Percentiles rank a stretch among this genome's conserved stretches.
Evolutionary conservation across 2,113 vertebrate genomes (phyloP).

Genomic region (Pionites leucogaster): DNA sequence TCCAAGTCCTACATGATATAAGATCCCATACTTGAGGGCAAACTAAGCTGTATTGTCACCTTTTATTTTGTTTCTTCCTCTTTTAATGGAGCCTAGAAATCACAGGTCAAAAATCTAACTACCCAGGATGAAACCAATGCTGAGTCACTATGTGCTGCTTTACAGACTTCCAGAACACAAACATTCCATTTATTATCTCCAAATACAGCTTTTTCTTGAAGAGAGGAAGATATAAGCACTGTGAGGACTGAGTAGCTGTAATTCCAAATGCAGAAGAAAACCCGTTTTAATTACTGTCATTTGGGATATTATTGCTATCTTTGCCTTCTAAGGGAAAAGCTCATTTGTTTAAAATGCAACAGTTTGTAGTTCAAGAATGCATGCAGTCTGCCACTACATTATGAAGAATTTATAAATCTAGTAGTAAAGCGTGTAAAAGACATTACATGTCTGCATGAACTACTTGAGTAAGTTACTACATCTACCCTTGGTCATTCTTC

Average conservation of each 20-base stretch:
- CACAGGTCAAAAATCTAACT: not conserved
- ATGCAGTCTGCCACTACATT: not conserved
- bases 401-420: not conserved
- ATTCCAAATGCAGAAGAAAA: not conserved
- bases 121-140: not conserved
- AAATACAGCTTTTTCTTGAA: not conserved
- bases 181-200: not conserved
- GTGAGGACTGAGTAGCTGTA: not conserved
- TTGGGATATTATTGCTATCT: not conserved
- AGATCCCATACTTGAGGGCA: not conserved
- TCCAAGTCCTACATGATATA: not conserved
- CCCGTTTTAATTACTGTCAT: not conserved
- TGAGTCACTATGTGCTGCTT: not conserved
- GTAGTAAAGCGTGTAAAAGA: not conserved
- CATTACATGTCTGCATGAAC: not conserved
- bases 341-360: not conserved
- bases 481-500: not conserved
- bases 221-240: not conserved
- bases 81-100: not conserved
- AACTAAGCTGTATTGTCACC: not conserved
- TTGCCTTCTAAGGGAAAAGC: not conserved
- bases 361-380: not conserved
- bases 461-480: not conserved
- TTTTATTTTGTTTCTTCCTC: not conserved
- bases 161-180: not conserved